These are phyloP conservation scores for Chaetophractus vellerosus DNA, from an alignment of 2,797 vertebrate species.

Conservation along the genomic window DNA sequence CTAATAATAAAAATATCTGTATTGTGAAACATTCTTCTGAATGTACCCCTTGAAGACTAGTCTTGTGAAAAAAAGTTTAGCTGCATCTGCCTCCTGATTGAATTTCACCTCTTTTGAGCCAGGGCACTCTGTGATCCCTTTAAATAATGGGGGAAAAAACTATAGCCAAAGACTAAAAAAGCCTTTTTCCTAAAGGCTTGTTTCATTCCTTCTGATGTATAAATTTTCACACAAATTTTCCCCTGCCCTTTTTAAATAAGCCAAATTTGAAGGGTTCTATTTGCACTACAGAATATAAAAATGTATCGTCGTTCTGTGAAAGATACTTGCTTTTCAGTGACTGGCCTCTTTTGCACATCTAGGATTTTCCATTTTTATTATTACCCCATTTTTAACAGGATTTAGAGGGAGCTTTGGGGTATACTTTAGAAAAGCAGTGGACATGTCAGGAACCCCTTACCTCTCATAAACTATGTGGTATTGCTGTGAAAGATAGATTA, in stretches of 20 bases:
- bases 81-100: not conserved
- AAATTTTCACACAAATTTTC: not conserved
- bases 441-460: not conserved
- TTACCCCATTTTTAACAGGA: slow-evolving; percentile 20
- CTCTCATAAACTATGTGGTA: not conserved
- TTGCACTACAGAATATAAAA: slow-evolving; percentile 49
- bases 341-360: not conserved
- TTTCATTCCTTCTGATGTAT: slow-evolving; percentile 25
- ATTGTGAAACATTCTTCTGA: slow-evolving; percentile 39
- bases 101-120: slow-evolving; percentile 28
- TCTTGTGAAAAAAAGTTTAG: not conserved
- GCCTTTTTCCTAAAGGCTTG: not conserved
- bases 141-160: not conserved
- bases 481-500: not conserved
- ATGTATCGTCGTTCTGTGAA: not conserved
- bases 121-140: slow-evolving; percentile 5
- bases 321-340: slow-evolving; percentile 18
- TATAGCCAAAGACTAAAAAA: not conserved
- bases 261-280: slow-evolving; percentile 6
- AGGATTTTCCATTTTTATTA: slow-evolving; percentile 6
- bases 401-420: not conserved
- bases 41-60: not conserved
- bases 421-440: not conserved
- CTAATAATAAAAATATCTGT: slow-evolving; percentile 48
- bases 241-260: not conserved